Conservation (phyloP, 2,888 invertebrate genomes). For the Megaustenia siamemsis region DNA sequence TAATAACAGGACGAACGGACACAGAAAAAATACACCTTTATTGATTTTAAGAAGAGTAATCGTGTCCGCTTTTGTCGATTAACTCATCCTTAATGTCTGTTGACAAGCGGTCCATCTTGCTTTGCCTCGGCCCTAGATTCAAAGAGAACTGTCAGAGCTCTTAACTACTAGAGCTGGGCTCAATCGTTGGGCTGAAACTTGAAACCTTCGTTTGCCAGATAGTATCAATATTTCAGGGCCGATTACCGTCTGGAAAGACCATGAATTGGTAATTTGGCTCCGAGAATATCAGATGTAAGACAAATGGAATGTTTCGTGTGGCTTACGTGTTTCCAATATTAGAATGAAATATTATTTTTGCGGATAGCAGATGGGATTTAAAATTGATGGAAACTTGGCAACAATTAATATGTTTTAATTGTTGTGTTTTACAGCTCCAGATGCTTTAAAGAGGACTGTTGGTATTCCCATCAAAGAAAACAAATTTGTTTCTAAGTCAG, state of each 20-base stretch:
- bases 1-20: background rate
- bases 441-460: no score
- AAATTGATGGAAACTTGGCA: no score
- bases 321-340: no score
- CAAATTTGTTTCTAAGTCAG: no score
- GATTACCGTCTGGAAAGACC: background rate
- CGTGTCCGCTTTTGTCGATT: background rate
- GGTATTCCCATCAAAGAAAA: no score
- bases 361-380: no score
- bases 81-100: background rate
- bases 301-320: background rate
- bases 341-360: no score
- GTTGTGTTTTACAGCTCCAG: no score
- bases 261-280: no score
- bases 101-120: background rate
- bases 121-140: background rate
- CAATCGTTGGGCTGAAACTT: background rate
- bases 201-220: background rate
- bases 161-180: background rate
- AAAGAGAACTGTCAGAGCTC: background rate
- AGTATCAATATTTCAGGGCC: background rate
- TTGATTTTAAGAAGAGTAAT: background rate
- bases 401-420: no score
- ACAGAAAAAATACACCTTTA: background rate
- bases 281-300: no score